Base-by-base conservation (phyloP, 2,888 invertebrate species). In the Himalopsyche tibetana region DNA sequence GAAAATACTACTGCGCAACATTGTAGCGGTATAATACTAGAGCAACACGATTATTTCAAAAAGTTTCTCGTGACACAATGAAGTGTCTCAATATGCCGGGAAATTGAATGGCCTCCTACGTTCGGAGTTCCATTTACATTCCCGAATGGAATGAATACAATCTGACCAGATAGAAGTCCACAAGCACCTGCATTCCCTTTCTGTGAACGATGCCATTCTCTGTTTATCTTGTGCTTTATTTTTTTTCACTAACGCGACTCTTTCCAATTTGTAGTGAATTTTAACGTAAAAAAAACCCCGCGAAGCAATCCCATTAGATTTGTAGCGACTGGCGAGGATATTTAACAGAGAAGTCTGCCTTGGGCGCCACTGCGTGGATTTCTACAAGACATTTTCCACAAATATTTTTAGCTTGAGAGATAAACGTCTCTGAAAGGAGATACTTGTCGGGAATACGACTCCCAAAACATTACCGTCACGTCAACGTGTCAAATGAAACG, bases 301-400 rank as follows among this genome's bases (percentile, higher is more conserved):
- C 79, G 45, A 85, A 82, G 84, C 87, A 87, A 87, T 87, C 85
- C 87, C 85, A 87, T 87, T 87, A 87, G 79, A 87, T 83, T 87
- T 87, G 87, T 81, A 83, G 74, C 36, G 83, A 80, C 81, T 55
- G 74, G 28, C 55, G 74, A 55, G 82, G 69, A 63, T 85, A 80
- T 85, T 82, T 85, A 85, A 85, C 82, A n/a, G 74, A 85, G 74
- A 63, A 19, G 9, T 45, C 51, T 19, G 40, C 42, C 9, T 51
- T 80, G 51, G 45, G 28, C 80, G 51, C 51, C 80, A 80, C 45
- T 51, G 80, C 80, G 45, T 40, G 36, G 74, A 74, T 38, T 74
- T 38, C 74, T 15, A 5, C 28, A 36, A 74, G 38, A 38, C 74
- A 74, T 74, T 74, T 74, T 74, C 38, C 38, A 36, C 38, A 6